Percentiles rank a stretch among this genome's conserved stretches.
phyloP scores from a whole-genome alignment of 1,140 invertebrate species.

The Calephelis virginiensis region DNA sequence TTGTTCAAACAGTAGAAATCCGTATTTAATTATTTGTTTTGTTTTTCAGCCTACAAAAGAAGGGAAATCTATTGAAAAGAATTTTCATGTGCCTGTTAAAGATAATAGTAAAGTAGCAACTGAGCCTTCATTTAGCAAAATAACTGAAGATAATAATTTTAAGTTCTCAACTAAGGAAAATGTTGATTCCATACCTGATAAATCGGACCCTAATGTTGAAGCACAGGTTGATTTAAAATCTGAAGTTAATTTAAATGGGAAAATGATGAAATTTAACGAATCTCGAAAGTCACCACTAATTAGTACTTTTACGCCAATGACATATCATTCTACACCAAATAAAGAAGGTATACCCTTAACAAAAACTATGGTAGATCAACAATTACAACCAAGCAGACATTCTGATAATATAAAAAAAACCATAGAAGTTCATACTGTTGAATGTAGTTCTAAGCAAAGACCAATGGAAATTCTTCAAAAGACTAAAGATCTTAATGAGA shows the following conservation, averaged over 20 bases:
- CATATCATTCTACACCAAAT: constrained; percentile 67
- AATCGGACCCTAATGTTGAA: constrained; percentile 21
- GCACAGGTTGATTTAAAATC: constrained; percentile 39
- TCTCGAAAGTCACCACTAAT: constrained; percentile 65
- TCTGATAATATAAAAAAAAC: constrained; percentile 70
- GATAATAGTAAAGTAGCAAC: constrained; percentile 50
- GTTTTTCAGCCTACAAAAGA: constrained; percentile 59
- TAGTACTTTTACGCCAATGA: constrained; percentile 62
- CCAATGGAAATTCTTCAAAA: constrained; percentile 25
- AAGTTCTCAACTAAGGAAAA: constrained; percentile 29
- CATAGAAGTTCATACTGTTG: constrained; percentile 64
- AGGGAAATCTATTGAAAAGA: constrained; percentile 41
- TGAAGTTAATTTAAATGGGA: constrained; percentile 59
- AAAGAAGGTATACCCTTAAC: constrained; percentile 68
- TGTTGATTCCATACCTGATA: constrained; percentile 25
- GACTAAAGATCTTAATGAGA: constrained; percentile 33
- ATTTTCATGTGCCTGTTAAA: constrained; percentile 50
- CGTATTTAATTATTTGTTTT: constrained; percentile 13
- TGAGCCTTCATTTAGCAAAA: constrained; percentile 47
- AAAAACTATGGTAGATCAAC: constrained; percentile 68
- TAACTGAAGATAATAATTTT: constrained; percentile 42
- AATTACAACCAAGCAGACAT: constrained; percentile 63
- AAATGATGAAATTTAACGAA: constrained; percentile 65
- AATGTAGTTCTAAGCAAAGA: constrained; percentile 52
- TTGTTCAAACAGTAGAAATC: neutral